Evolutionary conservation across 2,113 vertebrate genomes (phyloP).

Genomic region (Balaeniceps rex): DNA sequence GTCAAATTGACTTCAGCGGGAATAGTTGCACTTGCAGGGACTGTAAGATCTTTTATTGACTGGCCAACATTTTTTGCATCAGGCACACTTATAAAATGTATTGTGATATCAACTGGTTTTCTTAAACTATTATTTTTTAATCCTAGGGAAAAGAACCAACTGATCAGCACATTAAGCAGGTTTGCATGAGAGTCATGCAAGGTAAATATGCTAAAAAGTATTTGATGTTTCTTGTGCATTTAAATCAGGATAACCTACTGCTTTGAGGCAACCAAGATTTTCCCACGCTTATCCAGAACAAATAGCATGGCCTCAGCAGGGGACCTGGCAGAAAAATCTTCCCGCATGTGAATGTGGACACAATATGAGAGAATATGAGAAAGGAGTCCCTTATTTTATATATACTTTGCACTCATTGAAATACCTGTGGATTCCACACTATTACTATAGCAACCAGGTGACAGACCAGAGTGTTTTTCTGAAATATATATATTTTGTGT

Average conservation of each 20-base stretch:
- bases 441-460: neutral
- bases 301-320: neutral
- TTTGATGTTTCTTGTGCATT: neutral
- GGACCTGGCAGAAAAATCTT: neutral
- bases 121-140: neutral
- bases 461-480: neutral
- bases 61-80: neutral
- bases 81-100: neutral
- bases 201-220: conserved; percentile 75
- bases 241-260: neutral
- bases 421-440: neutral
- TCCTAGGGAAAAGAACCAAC: conserved; percentile 91
- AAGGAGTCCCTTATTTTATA: neutral
- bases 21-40: neutral
- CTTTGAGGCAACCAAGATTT: neutral
- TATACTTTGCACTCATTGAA: neutral
- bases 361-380: neutral
- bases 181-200: conserved; percentile 98
- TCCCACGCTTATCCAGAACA: neutral
- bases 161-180: conserved; percentile 94
- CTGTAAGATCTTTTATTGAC: neutral
- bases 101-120: neutral
- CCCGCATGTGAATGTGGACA: neutral
- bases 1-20: neutral
- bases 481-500: neutral